Percentiles rank a stretch among this genome's conserved stretches.
These are phyloP conservation scores for Papilio aristodemus DNA, from an alignment of 1,140 invertebrate genomes.

Conservation along the genomic window DNA sequence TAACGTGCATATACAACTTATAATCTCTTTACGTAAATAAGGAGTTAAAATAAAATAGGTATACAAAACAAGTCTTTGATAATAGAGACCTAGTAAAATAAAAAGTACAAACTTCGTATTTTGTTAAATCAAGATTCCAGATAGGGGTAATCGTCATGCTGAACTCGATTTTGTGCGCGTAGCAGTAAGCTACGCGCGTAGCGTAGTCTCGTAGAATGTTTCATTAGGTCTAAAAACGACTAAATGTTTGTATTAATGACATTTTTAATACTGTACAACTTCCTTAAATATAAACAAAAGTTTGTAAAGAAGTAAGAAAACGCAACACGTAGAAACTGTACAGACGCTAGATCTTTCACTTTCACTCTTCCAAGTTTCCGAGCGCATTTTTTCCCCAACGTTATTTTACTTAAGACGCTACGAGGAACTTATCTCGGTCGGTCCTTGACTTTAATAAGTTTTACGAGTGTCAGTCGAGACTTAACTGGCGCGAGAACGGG, in stretches of 20 bases:
- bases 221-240: background rate
- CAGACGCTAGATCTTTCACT: slow-evolving; percentile 65
- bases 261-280: background rate
- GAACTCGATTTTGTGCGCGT: background rate
- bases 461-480: slow-evolving; percentile 77
- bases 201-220: slow-evolving; percentile 23
- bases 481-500: slow-evolving; percentile 74
- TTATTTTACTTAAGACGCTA: slow-evolving; percentile 79
- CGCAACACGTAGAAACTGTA: slow-evolving; percentile 69
- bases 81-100: too few species aligned
- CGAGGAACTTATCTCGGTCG: slow-evolving; percentile 77
- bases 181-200: slow-evolving; percentile 24
- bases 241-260: background rate
- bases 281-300: slow-evolving; percentile 33
- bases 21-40: background rate
- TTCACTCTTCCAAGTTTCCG: slow-evolving; percentile 67
- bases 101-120: too few species aligned
- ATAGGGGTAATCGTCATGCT: background rate
- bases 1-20: background rate
- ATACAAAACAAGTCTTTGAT: too few species aligned
- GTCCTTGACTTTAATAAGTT: slow-evolving; percentile 81
- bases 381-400: slow-evolving; percentile 72
- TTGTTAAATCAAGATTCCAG: background rate
- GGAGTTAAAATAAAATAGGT: background rate
- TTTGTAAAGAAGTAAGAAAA: slow-evolving; percentile 41